Evolutionary conservation across 2,113 vertebrate species (phyloP).

Genomic region (Istiophorus platypterus): DNA sequence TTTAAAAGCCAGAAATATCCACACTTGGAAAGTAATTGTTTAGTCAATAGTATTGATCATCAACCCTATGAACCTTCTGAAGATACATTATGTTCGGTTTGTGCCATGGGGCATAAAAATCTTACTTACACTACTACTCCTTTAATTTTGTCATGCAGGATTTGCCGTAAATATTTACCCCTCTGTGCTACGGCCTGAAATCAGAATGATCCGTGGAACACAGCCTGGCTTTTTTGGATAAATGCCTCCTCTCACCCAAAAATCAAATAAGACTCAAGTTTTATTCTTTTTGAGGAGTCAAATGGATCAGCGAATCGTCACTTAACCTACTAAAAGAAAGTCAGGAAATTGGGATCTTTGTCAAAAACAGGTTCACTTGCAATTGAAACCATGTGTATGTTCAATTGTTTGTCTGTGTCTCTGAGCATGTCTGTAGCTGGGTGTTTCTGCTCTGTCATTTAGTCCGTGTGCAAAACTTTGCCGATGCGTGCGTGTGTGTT

Average conservation of each 20-base stretch:
- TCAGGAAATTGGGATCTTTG: constrained; percentile 17
- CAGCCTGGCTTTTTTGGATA: constrained; percentile 12
- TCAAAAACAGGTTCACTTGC: constrained; percentile 15
- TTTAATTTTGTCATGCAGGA: not conserved
- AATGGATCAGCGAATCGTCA: constrained; percentile 13
- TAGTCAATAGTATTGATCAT: constrained; percentile 26
- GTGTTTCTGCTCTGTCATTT: constrained; percentile 28
- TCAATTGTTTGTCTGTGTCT: constrained; percentile 29
- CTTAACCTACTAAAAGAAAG: constrained; percentile 7
- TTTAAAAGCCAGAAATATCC: constrained; percentile 9
- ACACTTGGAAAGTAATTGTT: constrained; percentile 4
- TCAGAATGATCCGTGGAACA: not conserved
- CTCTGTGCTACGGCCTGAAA: not conserved
- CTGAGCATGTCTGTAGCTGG: constrained; percentile 11
- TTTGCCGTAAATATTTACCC: not conserved
- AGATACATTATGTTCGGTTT: constrained; percentile 15
- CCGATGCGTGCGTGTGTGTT: not conserved
- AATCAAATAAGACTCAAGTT: not conserved
- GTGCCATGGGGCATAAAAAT: not conserved
- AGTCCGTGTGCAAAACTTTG: constrained; percentile 2
- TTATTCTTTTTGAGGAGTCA: constrained; percentile 15
- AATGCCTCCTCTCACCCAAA: not conserved
- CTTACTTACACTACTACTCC: not conserved
- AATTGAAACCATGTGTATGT: constrained; percentile 16
- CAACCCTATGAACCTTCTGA: not conserved